Evolutionary conservation across 2,797 vertebrate genomes (phyloP), one percentile per base, ranked within the genome.

Genomic region (Acestrorhynchus altus): DNA sequence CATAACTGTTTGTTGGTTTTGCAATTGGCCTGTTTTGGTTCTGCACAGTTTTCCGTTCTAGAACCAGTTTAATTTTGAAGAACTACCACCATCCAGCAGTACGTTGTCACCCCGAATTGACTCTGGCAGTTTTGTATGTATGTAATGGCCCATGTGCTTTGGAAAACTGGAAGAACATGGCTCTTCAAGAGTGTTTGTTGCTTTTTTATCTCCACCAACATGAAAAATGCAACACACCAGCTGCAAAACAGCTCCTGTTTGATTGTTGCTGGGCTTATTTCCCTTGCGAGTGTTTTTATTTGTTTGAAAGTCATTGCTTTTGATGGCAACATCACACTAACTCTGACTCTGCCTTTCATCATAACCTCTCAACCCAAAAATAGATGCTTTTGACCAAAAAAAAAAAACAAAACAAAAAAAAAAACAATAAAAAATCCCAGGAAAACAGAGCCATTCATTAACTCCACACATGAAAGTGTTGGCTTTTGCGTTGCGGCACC

Each of bases 301-400:
- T 28, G 16, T 64, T 56, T 57, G 51, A 75, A 75, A 57, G 63
- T 75, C 49, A 56, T 66, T 56, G 49, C 51, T 46, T 75, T 59
- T 39, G 42, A 66, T 31, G 39, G 16, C 49, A 60, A 44, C 20
- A 39, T 74, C n/a, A 40, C 13, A 57, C 31, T 31, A 54, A 44
- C 26, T 51, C 28, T 12, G 47, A 54, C 35, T n/a, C n/a, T 47
- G 64, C 6, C 54, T 76, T 76, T 69, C 54, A 49, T 28, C 44
- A 39, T 20, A 60, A 69, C 56, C 54, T 69, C 67, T 60, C 20
- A 51, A 61, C 47, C 28, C 66, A 69, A 51, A 35, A 60, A 28
- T 31, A 60, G 10, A 13, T 28, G 24, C 46, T 60, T 60, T 60
- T 4, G 31, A n/a, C 44, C 13, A 67, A 24, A 28, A 46, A 35